Base-by-base conservation (phyloP, 2,113 vertebrate species). In the Nesoenas mayeri region DNA sequence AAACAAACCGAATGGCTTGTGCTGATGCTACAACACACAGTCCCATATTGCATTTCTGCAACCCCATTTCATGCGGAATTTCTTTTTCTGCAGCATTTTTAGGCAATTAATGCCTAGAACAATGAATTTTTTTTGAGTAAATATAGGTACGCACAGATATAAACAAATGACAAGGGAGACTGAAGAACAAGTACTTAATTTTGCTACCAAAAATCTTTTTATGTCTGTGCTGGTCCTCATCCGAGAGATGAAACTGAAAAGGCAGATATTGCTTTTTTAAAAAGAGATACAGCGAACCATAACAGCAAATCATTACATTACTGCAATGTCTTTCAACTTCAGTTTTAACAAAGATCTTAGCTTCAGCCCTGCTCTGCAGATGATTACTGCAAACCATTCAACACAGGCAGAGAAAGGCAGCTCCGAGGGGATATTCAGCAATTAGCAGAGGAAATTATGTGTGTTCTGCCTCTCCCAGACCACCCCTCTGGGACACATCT, bases 11-110 rank as follows among this genome's bases (percentile, higher is more conserved):
- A 81, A 78, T 1, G 2, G 22, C 22, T n/a, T 70, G 51, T 11
- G 10, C 24, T 25, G 53, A 79, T 48, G 29, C 18, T 22, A 38
- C 2, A 10, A 51, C 6, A 13, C 2, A 0, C 0, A 78, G 15
- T 6, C 56, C 32, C 10, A 19, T 28, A 38, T 1, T n/a, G 12
- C 56, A 40, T 50, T 66, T 70, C 57, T 18, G 15, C 40, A 93
- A 58, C 2, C 1, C 11, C 9, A 26, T 56, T 89, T 74, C 3
- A 86, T 4, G 9, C 44, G 66, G 51, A 70, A 74, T 66, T 21
- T 47, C 0, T 73, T 89, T 26, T 77, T 70, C 50, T 53, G 19
- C 48, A 56, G 26, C 11, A 75, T 48, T 87, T 90, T 91, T 65
- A 84, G 34, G 28, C 20, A 91, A 50, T 13, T 67, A 69, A 40